phyloP scores from a whole-genome alignment of 2,888 invertebrate species.

The Eupithecia tripunctaria region DNA sequence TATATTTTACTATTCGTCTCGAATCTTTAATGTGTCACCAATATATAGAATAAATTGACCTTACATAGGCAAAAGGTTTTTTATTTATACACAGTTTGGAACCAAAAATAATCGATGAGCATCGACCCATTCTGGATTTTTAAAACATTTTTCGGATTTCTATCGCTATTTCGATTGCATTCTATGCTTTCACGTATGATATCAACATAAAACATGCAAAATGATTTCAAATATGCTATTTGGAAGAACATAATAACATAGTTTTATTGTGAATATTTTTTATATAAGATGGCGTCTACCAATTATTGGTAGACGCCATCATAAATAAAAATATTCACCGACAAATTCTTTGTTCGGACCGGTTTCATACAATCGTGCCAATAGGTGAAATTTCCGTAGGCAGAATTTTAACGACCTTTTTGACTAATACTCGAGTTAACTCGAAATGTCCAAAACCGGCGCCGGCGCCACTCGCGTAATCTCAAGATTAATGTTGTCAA shows the following conservation, averaged over 20 bases:
- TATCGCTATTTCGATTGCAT: background rate
- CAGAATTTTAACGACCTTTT: conserved; percentile 33
- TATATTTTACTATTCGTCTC: conserved; percentile 24
- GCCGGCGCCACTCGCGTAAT: conserved; percentile 41
- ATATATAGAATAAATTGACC: conserved; percentile 3
- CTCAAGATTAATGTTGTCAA: conserved; percentile 42
- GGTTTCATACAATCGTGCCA: conserved; percentile 36
- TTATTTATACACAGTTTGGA: background rate
- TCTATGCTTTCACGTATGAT: background rate
- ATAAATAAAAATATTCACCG: conserved; percentile 23
- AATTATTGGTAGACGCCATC: conserved; percentile 17
- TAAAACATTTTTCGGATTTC: background rate
- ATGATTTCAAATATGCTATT: background rate
- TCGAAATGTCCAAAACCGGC: conserved; percentile 37
- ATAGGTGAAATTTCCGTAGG: conserved; percentile 41
- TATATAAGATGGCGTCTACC: too few relatives aligned
- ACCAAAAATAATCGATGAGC: background rate
- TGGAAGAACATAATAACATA: background rate
- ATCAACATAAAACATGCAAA: background rate
- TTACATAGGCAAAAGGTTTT: background rate
- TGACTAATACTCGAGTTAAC: conserved; percentile 36
- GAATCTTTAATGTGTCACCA: conserved; percentile 12
- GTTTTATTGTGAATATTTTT: too few relatives aligned
- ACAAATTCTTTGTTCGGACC: conserved; percentile 31
- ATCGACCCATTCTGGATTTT: background rate